Conservation (phyloP, 1,140 invertebrate species). For the Saccostrea glomerata region DNA sequence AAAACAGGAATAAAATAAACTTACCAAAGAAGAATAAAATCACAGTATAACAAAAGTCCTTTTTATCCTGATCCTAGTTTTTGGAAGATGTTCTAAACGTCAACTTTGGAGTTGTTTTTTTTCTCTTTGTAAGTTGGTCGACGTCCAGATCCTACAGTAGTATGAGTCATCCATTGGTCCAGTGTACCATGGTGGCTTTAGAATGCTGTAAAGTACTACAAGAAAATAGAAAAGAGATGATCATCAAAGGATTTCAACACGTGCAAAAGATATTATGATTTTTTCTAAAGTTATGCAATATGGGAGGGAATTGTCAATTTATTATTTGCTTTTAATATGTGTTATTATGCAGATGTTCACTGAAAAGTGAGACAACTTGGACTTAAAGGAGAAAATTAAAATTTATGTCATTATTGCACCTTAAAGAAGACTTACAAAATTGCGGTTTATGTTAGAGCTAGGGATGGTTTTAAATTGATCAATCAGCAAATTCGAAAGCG, state of each 20-base stretch:
- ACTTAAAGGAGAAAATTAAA: background rate
- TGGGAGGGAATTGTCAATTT: background rate
- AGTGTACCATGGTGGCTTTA: background rate
- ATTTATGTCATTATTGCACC: background rate
- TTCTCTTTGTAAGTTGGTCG: background rate
- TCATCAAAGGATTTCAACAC: background rate
- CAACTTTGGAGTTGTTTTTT: slow-evolving; percentile 34
- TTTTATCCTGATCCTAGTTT: slow-evolving; percentile 31
- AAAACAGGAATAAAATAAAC: slow-evolving; percentile 32
- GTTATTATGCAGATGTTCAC: slow-evolving; percentile 28
- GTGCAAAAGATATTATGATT: slow-evolving; percentile 8
- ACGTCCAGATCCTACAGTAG: slow-evolving; percentile 6
- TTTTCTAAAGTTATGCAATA: background rate
- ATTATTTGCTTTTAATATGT: background rate
- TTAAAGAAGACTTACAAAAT: background rate
- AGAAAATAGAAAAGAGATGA: background rate
- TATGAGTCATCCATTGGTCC: background rate
- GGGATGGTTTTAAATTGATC: background rate
- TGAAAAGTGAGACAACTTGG: background rate
- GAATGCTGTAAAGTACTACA: background rate
- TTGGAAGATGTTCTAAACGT: slow-evolving; percentile 25
- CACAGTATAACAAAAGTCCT: slow-evolving; percentile 25
- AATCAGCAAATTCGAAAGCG: background rate
- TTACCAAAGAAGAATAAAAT: slow-evolving; percentile 29
- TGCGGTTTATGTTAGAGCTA: background rate